Base-by-base conservation (phyloP, 2,113 vertebrate genomes). In the Hassar affinis region DNA sequence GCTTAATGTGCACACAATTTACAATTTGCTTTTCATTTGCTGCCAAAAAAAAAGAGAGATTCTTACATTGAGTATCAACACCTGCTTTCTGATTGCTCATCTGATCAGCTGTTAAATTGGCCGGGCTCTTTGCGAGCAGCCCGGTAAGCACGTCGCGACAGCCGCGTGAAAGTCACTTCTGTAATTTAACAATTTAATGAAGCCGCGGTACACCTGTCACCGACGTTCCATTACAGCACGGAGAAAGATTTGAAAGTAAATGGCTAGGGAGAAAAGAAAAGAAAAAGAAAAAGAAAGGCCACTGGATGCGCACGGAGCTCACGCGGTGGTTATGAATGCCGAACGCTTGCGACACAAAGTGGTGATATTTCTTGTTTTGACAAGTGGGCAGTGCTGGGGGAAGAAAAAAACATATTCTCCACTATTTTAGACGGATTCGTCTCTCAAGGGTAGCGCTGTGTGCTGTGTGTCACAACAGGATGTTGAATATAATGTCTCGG, bases 21-120 rank as follows among this genome's bases (percentile, higher is more conserved):
- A 25, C 22, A 45, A 71, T 45, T n/a, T n/a, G 69, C 17, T 72
- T 72, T 72, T 72, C 7, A 49, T 49, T 72, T n/a, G 25, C 27
- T 6, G 25, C 22, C n/a, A 15, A 15, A 47, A 47, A 49, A 15
- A 47, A 15, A 49, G 8, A 49, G 27, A 6, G 12, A 30, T 7
- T 78, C 30, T 0, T 30, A 10, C 25, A 27, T 49, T 33, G 7
- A 79, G 17, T 15, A 81, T 56, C 49, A 52, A 38, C 62, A 52
- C 18, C 64, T 33, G 27, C 49, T 56, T 38, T 81, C 49, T 17
- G 79, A 80, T 80, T 52, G 62, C 79, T 56, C 79, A 20, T 71
- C 79, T 81, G 80, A 81, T 57, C 66, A 54, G 33, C 66, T 42
- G 64, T 42, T 57, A 81, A 81, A 72, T 57, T 79, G 78, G 57